Evolutionary conservation across 2,797 vertebrate genomes (phyloP).

Genomic region (Sebastes goodei): DNA sequence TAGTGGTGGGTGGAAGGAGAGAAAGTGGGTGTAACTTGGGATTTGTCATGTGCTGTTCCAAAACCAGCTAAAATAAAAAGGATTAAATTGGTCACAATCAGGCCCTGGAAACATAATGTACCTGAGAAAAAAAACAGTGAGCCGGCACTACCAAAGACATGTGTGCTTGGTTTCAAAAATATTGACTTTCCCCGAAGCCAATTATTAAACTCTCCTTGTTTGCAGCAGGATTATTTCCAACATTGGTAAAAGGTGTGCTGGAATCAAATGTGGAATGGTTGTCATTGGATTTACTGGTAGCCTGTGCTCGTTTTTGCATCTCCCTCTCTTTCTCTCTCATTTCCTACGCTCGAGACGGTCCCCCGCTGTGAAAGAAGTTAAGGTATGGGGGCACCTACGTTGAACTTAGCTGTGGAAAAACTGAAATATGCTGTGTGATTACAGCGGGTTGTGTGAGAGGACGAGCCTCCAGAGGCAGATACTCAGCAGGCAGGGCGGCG

Average conservation of each 20-base stretch:
- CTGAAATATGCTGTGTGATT: conserved; percentile 52
- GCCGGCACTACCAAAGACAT: conserved; percentile 16
- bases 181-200: conserved; percentile 42
- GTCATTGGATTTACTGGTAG: conserved; percentile 9
- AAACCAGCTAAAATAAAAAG: conserved; percentile 48
- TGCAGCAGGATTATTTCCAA: conserved; percentile 22
- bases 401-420: conserved; percentile 48
- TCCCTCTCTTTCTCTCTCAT: background rate
- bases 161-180: conserved; percentile 52
- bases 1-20: conserved; percentile 44
- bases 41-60: conserved; percentile 59
- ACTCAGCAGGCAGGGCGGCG: background rate
- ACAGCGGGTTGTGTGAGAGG: conserved; percentile 29
- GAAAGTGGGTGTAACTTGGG: conserved; percentile 43
- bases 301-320: background rate
- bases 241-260: conserved; percentile 11
- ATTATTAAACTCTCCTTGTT: conserved; percentile 19
- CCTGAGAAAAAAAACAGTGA: conserved; percentile 41
- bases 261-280: background rate
- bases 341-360: background rate
- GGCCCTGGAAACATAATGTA: conserved; percentile 46
- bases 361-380: conserved; percentile 22
- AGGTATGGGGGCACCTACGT: conserved; percentile 6
- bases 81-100: conserved; percentile 40
- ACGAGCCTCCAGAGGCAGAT: conserved; percentile 32